Percentiles rank a stretch among this genome's conserved stretches.
phyloP scores from a whole-genome alignment of 2,797 vertebrate genomes.

The Eurystomus glaucurus region DNA sequence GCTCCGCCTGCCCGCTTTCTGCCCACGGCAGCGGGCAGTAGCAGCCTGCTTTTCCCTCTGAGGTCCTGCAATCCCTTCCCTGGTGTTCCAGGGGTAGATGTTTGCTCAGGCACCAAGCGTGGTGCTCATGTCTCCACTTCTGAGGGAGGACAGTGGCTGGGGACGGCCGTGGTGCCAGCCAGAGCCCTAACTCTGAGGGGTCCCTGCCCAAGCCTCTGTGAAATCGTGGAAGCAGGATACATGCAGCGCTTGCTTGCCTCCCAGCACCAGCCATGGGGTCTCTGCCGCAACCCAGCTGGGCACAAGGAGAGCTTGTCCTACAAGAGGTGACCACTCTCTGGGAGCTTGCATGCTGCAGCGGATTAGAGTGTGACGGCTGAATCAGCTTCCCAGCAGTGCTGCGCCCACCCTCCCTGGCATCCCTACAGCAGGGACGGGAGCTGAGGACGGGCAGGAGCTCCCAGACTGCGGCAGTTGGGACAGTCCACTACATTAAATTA shows the following conservation, averaged over 20 bases:
- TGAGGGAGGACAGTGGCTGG: background rate
- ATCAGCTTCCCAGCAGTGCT: background rate
- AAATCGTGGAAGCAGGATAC: accelerated
- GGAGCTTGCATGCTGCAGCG: background rate
- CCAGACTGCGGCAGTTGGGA: background rate
- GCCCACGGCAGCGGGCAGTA: background rate
- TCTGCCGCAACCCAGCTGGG: accelerated
- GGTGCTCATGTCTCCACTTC: background rate
- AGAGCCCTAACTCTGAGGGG: background rate
- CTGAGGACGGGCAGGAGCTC: background rate
- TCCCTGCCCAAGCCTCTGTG: background rate
- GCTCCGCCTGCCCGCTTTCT: background rate
- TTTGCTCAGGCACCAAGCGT: accelerated
- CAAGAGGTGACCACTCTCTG: background rate
- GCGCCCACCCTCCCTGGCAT: background rate
- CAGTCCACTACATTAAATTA: background rate
- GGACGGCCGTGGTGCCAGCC: background rate
- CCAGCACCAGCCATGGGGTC: background rate
- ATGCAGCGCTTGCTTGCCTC: accelerated
- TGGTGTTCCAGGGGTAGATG: accelerated
- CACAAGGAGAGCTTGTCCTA: background rate
- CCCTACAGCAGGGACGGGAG: background rate
- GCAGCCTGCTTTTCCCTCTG: background rate
- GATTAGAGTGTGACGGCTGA: background rate
- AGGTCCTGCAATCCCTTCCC: background rate